Evolutionary conservation across 2,888 invertebrate species (phyloP), one percentile per base, ranked within the genome.

Genomic region (Dermolepida albohirtum): DNA sequence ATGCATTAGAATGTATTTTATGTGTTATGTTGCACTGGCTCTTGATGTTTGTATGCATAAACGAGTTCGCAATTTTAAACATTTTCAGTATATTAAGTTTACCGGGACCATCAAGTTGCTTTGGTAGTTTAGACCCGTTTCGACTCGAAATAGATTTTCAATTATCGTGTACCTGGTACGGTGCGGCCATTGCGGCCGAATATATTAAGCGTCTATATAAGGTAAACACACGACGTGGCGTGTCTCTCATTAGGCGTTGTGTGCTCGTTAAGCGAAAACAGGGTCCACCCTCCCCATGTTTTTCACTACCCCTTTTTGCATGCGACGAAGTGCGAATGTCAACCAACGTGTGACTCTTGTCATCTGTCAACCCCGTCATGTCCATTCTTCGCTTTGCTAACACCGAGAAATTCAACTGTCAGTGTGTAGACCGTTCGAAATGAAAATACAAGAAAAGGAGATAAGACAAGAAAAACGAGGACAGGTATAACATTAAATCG

Each of bases 191-290:
- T 65, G 68, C 68, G 67, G 62, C 54, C 67, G 67, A 67, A 63
- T 67, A 63, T 63, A 63, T 67, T 67, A 67, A 62, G 43, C 67
- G 67, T 29, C 72, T 71, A 71, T 72, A 73, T 74, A 74, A 75
- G 74, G 74, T 72, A 73, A 75, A 74, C 74, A 74, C 73, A 73
- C 72, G 73, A 66, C 71, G 44, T 71, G 69, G 69, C 71, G 69
- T 69, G 71, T 69, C 69, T 70, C 71, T 73, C 73, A 71, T 73
- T 73, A 73, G 51, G 47, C 52, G 55, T 39, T 44, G 57, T 29
- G 57, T 41, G 70, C 71, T 72, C 68, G 68, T 68, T 68, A 65
- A 62, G 43, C 43, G 34, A 57, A 62, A 59, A 34, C 39, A 34
- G 16, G 34, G 34, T 62, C 59, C 47, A 62, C 49, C 59, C 47